Conservation (phyloP, 2,797 vertebrate genomes). For the Anguilla marmorata region DNA sequence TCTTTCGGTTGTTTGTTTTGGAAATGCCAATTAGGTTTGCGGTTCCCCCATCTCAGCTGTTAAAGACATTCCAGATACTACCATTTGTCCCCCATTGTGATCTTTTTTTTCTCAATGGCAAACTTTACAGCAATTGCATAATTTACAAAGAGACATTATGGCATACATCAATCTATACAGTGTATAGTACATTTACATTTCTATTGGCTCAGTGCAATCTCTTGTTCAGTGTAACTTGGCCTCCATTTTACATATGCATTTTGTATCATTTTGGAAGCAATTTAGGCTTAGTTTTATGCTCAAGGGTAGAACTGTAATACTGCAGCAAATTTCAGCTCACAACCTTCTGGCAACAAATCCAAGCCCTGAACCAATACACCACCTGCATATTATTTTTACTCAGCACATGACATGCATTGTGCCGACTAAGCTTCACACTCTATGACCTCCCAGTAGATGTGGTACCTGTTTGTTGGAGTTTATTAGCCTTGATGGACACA, state of each 20-base stretch:
- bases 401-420: not conserved
- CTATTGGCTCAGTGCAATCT: not conserved
- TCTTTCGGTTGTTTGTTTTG: constrained; percentile 20
- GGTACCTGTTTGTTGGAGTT: not conserved
- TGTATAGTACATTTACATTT: not conserved
- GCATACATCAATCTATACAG: not conserved
- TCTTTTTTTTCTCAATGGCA: not conserved
- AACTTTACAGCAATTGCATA: not conserved
- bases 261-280: not conserved
- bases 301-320: not conserved
- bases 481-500: not conserved
- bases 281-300: not conserved
- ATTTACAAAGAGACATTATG: not conserved
- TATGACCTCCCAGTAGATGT: not conserved
- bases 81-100: not conserved
- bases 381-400: not conserved
- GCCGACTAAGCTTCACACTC: not conserved
- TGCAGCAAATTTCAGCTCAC: not conserved
- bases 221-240: not conserved
- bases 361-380: not conserved
- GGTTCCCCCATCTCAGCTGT: not conserved
- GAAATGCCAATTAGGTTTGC: constrained; percentile 5
- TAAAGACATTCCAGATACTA: not conserved
- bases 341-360: not conserved
- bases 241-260: not conserved